Conservation (phyloP, 1,140 invertebrate genomes). For the Elymnias hypermnestra region DNA sequence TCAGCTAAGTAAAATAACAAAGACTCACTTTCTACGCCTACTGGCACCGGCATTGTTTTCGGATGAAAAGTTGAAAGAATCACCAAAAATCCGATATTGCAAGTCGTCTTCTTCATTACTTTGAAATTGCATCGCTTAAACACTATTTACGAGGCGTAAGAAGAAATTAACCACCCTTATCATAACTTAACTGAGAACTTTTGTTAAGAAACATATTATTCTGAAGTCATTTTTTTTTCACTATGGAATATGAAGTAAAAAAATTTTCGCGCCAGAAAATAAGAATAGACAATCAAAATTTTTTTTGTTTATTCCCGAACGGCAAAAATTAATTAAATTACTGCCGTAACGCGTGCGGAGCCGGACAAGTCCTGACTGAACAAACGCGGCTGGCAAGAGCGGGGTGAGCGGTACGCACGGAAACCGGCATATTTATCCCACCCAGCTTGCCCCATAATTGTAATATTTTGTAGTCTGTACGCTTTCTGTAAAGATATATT, state of each 20-base stretch:
- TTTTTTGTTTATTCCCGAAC: conserved; percentile 22
- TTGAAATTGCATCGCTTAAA: conserved; percentile 72
- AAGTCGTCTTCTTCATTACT: conserved; percentile 68
- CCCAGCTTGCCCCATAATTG: conserved; percentile 21
- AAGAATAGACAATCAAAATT: conserved; percentile 21
- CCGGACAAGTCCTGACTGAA: conserved; percentile 43
- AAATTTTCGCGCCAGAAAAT: conserved; percentile 17
- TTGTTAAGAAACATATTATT: conserved; percentile 37
- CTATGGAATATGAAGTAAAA: neutral
- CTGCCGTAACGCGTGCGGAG: conserved; percentile 42
- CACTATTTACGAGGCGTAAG: conserved; percentile 43
- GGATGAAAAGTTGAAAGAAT: conserved; percentile 56
- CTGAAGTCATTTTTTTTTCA: conserved; percentile 11
- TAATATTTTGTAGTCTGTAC: too few species aligned
- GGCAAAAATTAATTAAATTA: conserved; percentile 24
- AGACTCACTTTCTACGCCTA: conserved; percentile 61
- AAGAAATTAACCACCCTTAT: conserved; percentile 62
- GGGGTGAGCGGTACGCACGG: conserved; percentile 23
- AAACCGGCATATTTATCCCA: conserved; percentile 30
- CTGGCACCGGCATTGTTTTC: conserved; percentile 36
- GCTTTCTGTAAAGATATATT: too few species aligned
- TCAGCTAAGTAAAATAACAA: conserved; percentile 27
- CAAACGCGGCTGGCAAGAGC: conserved; percentile 19
- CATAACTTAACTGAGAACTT: conserved; percentile 53
- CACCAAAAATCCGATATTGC: conserved; percentile 71